Conservation (phyloP, 2,888 invertebrate species). For the Euphydryas editha region DNA sequence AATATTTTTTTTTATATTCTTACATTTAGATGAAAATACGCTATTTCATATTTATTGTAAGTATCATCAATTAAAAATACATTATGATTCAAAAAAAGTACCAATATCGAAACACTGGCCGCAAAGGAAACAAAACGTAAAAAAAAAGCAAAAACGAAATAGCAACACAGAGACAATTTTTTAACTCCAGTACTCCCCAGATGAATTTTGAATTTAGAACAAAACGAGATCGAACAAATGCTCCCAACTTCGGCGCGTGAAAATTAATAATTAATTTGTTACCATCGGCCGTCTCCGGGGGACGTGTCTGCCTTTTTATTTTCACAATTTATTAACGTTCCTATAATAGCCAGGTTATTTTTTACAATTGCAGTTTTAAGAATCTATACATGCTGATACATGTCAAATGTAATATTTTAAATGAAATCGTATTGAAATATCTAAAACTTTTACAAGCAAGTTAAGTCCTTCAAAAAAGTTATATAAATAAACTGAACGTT, state of each 20-base stretch:
- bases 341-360: conserved; percentile 68
- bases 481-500: too few relatives aligned
- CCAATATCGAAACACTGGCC: conserved; percentile 19
- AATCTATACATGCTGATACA: too few relatives aligned
- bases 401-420: too few relatives aligned
- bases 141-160: conserved; percentile 50
- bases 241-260: conserved; percentile 68
- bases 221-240: conserved; percentile 72
- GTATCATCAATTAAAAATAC: conserved; percentile 6
- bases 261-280: conserved; percentile 82
- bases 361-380: conserved; percentile 57
- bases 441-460: too few relatives aligned
- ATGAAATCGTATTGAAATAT: too few relatives aligned
- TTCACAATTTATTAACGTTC: conserved; percentile 61
- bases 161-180: conserved; percentile 61
- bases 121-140: conserved; percentile 41
- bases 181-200: conserved; percentile 67
- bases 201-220: conserved; percentile 74
- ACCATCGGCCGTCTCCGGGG: conserved; percentile 66
- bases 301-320: conserved; percentile 61
- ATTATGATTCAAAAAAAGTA: conserved; percentile 36
- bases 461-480: too few relatives aligned
- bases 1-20: too few relatives aligned
- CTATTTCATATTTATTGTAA: too few relatives aligned
- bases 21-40: too few relatives aligned